Base-by-base conservation (phyloP, 2,888 invertebrate species). In the Ecdyonurus torrentis region DNA sequence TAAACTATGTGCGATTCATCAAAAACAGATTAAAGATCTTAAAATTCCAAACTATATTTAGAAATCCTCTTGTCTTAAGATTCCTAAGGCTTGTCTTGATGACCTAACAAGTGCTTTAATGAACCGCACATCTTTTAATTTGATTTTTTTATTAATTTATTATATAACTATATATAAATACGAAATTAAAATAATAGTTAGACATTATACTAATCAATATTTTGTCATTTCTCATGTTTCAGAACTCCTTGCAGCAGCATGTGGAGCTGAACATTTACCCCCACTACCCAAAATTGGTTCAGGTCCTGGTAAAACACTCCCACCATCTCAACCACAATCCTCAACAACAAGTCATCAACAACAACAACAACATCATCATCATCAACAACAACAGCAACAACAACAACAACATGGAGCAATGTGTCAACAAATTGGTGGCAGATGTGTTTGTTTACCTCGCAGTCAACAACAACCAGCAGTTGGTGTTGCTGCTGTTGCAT, bases 391-490 rank as follows among this genome's bases (percentile, higher is more conserved):
- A 5, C 5, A 15, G 7, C 15, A 5, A 5, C 37, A 37, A 15
- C 37, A 37, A 15, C 15, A 5, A 5, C 37, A 37, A 37, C 37
- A 37, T 15, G 37, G 37, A 5, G 37, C 37, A 5, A 37, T 37
- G 37, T 37, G 37, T 37, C 37, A 37, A 15, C 15, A 10, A 15
- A n/a, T n/a, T n/a, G 37, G 37, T 5, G 37, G 37, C 37, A 5
- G 37, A 5, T 55, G 55, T n/a, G 55, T 5, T n/a, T 55, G 55
- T 22, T n/a, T 22, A 7, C 22, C 55, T 63, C 63, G 63, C 64
- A 60, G 60, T 19, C 64, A 63, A 50, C 64, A 63, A 19, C 66
- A 66, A 62, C 64, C 63, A 1, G 63, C 64, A 2, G 63, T 65
- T 5, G 65, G 64, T 7, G 65, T 65, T 59, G 64, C 63, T 3